These are phyloP conservation scores for Oceanites oceanicus DNA, from an alignment of 2,113 vertebrate genomes.

Conservation along the genomic window DNA sequence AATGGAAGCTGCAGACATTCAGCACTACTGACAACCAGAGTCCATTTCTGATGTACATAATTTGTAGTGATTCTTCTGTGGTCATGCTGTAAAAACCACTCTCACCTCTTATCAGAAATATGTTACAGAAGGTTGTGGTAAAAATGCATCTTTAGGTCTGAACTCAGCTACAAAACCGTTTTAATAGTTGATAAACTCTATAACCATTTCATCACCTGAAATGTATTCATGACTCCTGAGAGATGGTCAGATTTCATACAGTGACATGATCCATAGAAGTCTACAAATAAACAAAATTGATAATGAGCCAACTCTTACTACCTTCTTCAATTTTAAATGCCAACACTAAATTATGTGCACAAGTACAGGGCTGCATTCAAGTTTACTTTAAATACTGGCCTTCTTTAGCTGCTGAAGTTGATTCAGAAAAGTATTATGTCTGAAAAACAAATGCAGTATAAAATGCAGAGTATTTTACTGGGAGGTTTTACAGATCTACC, in stretches of 20 bases:
- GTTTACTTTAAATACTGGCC: not conserved
- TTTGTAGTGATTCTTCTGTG: not conserved
- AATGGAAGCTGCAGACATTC: not conserved
- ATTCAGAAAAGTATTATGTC: not conserved
- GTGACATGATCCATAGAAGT: not conserved
- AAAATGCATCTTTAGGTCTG: not conserved
- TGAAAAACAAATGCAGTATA: not conserved
- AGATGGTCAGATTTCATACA: not conserved
- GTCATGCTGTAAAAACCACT: not conserved
- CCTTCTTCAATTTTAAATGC: not conserved
- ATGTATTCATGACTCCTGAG: not conserved
- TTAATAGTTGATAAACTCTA: not conserved
- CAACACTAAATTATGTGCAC: not conserved
- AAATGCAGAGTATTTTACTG: not conserved
- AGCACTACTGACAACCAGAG: not conserved
- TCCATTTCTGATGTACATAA: not conserved
- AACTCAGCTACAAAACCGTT: not conserved
- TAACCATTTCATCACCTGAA: not conserved
- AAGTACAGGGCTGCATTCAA: not conserved
- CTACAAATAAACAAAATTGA: not conserved
- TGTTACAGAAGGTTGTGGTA: not conserved
- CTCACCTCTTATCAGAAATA: not conserved
- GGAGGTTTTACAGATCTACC: not conserved
- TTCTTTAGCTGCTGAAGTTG: not conserved
- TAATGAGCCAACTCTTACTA: not conserved